These are phyloP conservation scores for Spodoptera frugiperda DNA, from an alignment of 1,140 invertebrate species.

Conservation along the genomic window DNA sequence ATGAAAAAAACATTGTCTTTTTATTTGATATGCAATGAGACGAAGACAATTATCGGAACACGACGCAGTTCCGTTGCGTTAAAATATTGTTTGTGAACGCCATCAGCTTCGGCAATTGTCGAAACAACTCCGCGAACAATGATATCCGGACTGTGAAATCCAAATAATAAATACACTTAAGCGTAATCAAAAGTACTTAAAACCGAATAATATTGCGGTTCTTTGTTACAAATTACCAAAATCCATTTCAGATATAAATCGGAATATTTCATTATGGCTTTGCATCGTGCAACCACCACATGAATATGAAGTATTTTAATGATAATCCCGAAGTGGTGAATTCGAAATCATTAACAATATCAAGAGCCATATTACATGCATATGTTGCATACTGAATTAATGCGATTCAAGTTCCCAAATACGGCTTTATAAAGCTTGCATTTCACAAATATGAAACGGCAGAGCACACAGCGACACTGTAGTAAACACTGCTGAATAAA, in stretches of 20 bases:
- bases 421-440: conserved; percentile 48
- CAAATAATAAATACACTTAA: conserved; percentile 3
- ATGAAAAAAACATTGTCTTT: conserved; percentile 2
- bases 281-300: not conserved
- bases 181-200: conserved; percentile 1
- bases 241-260: conserved; percentile 30
- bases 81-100: not conserved
- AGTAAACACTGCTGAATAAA: conserved; percentile 2
- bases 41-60: conserved; percentile 24
- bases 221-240: conserved; percentile 22
- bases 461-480: conserved; percentile 21
- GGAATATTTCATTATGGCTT: conserved; percentile 30
- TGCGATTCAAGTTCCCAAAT: conserved; percentile 50
- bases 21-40: conserved; percentile 20
- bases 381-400: conserved; percentile 58
- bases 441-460: conserved; percentile 29
- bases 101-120: not conserved
- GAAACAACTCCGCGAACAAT: not conserved
- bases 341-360: conserved; percentile 36
- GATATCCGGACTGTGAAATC: not conserved
- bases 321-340: conserved; percentile 23
- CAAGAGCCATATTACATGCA: conserved; percentile 34
- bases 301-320: conserved; percentile 31
- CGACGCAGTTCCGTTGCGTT: not conserved
- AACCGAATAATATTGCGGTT: conserved; percentile 26